Base-by-base conservation (phyloP, 2,888 invertebrate species). In the Cabera pusaria region DNA sequence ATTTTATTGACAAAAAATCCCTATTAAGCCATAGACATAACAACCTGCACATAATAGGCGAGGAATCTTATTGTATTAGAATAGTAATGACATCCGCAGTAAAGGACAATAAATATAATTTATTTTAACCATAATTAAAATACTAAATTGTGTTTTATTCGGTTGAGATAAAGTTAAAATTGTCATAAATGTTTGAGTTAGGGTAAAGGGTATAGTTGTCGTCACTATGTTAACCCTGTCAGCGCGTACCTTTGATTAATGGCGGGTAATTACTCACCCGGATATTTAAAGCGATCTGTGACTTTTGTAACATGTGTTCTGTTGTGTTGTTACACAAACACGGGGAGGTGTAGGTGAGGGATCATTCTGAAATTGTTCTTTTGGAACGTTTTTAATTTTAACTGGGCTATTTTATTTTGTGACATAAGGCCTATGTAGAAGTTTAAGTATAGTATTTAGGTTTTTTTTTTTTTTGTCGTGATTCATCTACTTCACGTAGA, bases 221-320 rank as follows among this genome's bases (percentile, higher is more conserved):
- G 59, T 72, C 72, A 58, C 61, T 62, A 49, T 59, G 65, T 81
- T 79, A 83, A 72, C 72, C 77, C 80, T 78, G 80, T 83, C 78
- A 73, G 56, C 71, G 72, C 64, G 64, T 65, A 65, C 67, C 74
- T 72, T 74, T 86, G 85, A 85, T 85, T 82, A 81, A 85, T 78
- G 38, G 64, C 49, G 25, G 56, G 63, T 67, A 68, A 81, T 85
- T 75, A 77, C 66, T 74, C 66, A 61, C 44, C 38, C 44, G 58
- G 56, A 47, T 49, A 51, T 57, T 53, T 50, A 53, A 52, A 47
- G 49, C 45, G 56, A 41, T 42, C 49, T 54, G 54, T 27, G 40
- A 39, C 52, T 43, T 44, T 40, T 38, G 37, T 52, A 59, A 59
- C 63, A 62, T 59, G 58, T 62, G 56, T 58, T 58, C 57, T 62